Evolutionary conservation across 2,888 invertebrate species (phyloP).

Genomic region (Mechanitis mazaeus): DNA sequence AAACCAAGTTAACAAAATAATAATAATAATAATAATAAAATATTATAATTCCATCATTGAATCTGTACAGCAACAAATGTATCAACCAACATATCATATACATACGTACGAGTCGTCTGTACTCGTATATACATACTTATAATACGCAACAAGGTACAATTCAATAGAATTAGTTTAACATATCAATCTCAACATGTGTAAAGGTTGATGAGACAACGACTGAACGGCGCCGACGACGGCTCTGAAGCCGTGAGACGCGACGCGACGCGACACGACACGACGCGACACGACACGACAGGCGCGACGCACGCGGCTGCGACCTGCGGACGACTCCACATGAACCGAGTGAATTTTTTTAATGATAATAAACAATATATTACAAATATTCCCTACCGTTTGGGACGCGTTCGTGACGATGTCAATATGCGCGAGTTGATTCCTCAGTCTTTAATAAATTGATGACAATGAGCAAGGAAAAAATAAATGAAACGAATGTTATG

Average conservation of each 20-base stretch:
- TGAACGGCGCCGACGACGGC: slow-evolving; percentile 26
- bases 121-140: slow-evolving; percentile 51
- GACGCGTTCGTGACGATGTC: slow-evolving; percentile 73
- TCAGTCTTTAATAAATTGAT: slow-evolving; percentile 77
- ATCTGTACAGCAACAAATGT: slow-evolving; percentile 59
- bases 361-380: slow-evolving; percentile 62
- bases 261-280: slow-evolving; percentile 8
- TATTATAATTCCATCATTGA: slow-evolving; percentile 62
- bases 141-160: slow-evolving; percentile 75
- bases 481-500: slow-evolving; percentile 72
- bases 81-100: slow-evolving; percentile 43
- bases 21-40: slow-evolving; percentile 50
- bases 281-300: slow-evolving; percentile 32
- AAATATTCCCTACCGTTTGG: slow-evolving; percentile 56
- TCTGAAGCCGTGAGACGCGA: slow-evolving; percentile 4
- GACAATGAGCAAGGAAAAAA: slow-evolving; percentile 74
- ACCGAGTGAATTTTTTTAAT: slow-evolving; percentile 53
- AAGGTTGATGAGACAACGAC: slow-evolving; percentile 68
- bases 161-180: slow-evolving; percentile 77
- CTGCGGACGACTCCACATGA: slow-evolving; percentile 44
- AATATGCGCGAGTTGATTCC: slow-evolving; percentile 74
- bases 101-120: slow-evolving; percentile 39
- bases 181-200: slow-evolving; percentile 76
- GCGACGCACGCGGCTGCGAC: slow-evolving; percentile 41
- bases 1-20: slow-evolving; percentile 70